phyloP scores from a whole-genome alignment of 2,113 vertebrate species.

The Elanus axillaris region DNA sequence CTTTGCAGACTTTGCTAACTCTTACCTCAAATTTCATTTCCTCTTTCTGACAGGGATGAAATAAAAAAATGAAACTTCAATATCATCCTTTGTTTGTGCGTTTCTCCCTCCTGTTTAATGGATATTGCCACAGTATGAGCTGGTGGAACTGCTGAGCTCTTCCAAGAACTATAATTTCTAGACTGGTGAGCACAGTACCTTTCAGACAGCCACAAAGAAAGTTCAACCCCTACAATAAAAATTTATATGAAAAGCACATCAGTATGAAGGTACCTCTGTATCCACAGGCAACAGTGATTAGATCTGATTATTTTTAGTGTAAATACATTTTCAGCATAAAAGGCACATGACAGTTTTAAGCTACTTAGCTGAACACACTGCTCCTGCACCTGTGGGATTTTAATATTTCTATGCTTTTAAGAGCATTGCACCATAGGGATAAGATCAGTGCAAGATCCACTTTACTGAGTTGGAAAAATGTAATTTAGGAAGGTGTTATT shows the following conservation, averaged over 20 bases:
- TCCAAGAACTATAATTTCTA: neutral
- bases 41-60: neutral
- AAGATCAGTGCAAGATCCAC: neutral
- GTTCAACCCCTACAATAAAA: neutral
- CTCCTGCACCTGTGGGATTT: neutral
- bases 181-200: neutral
- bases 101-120: neutral
- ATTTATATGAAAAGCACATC: neutral
- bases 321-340: slow-evolving; percentile 19
- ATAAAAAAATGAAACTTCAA: neutral
- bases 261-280: neutral
- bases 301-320: neutral
- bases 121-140: neutral
- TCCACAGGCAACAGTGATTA: slow-evolving; percentile 2
- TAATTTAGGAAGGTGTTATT: neutral
- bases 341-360: neutral
- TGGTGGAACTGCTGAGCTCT: neutral
- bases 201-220: neutral
- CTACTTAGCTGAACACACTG: neutral
- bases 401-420: neutral
- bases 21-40: neutral
- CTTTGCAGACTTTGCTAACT: neutral
- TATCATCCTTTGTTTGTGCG: neutral
- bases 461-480: neutral
- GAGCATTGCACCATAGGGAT: neutral